These are phyloP conservation scores for Semotilus atromaculatus DNA, from an alignment of 2,797 vertebrate genomes.

Conservation along the genomic window DNA sequence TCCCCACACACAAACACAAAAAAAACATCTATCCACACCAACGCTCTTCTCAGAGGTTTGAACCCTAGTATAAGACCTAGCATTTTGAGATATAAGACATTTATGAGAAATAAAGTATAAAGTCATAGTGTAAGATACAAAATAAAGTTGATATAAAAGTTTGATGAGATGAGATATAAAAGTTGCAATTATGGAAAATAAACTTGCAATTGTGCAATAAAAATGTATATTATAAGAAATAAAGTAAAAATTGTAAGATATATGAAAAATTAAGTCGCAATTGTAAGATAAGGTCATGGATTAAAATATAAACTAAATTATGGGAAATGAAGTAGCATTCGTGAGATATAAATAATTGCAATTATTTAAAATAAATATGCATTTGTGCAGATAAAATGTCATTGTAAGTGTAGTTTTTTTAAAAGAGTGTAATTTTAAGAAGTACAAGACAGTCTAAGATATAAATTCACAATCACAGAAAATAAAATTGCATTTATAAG, in stretches of 20 bases:
- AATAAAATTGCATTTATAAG: neutral
- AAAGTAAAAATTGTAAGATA: neutral
- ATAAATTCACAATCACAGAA: neutral
- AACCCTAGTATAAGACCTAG: neutral
- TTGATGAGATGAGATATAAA: no score
- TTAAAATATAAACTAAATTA: neutral
- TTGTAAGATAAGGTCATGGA: neutral
- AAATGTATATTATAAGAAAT: neutral
- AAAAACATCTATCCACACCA: constrained; percentile 13
- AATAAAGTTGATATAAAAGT: neutral
- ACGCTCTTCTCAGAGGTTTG: constrained; percentile 9
- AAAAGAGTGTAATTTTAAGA: neutral
- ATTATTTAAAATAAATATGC: neutral
- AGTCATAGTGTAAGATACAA: neutral
- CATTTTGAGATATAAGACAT: neutral
- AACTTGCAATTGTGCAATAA: neutral
- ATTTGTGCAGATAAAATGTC: neutral
- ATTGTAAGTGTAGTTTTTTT: neutral
- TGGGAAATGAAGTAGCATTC: neutral
- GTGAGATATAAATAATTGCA: neutral
- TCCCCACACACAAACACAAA: neutral
- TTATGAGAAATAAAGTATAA: neutral
- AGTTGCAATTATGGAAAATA: neutral
- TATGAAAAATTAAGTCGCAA: neutral
- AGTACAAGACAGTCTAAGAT: neutral